A percentile compares a stretch with the other conserved stretches of the same genome.
phyloP scores from a whole-genome alignment of 2,113 vertebrate genomes.

The Pipra filicauda region DNA sequence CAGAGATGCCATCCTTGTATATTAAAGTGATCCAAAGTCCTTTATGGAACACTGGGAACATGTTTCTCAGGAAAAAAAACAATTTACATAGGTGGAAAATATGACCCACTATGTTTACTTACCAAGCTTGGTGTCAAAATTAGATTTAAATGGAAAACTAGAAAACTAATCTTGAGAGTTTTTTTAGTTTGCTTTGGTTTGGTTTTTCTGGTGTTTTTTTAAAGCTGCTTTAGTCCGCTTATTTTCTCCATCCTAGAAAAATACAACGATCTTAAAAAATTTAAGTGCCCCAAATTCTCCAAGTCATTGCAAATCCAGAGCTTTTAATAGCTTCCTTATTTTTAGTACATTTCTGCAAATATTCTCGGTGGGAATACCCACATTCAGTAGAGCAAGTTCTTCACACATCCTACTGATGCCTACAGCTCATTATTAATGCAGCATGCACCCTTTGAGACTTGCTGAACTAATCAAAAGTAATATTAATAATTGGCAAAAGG shows the following conservation, averaged over 20 bases:
- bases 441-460: not conserved
- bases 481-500: not conserved
- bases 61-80: not conserved
- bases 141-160: not conserved
- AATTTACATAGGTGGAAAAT: not conserved
- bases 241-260: not conserved
- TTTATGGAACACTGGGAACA: not conserved
- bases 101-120: not conserved
- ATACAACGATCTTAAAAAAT: not conserved
- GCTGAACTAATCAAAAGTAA: slow-evolving; percentile 26
- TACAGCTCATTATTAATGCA: slow-evolving; percentile 10
- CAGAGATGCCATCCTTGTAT: not conserved
- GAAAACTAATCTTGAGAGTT: not conserved
- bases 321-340: not conserved
- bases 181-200: not conserved
- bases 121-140: not conserved
- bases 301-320: not conserved
- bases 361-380: not conserved
- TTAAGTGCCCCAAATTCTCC: not conserved
- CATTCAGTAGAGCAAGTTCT: not conserved
- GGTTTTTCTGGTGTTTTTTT: not conserved
- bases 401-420: not conserved
- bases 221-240: not conserved
- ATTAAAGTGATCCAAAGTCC: not conserved
- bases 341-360: not conserved